Evolutionary conservation across 2,888 invertebrate species (phyloP).

Genomic region (Erannis defoliaria): DNA sequence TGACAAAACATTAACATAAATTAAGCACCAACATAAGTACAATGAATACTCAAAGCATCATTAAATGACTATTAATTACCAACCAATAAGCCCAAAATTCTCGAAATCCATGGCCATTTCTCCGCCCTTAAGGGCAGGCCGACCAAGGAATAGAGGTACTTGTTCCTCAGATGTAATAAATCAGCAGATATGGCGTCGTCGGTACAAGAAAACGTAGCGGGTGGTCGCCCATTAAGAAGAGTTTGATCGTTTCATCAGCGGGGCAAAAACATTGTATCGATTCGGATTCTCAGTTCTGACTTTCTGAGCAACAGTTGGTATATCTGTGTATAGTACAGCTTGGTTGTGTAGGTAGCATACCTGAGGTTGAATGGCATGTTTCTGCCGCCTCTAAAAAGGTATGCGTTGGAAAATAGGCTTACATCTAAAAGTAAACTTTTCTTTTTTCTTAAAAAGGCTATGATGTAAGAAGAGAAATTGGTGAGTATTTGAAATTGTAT

Average conservation of each 20-base stretch:
- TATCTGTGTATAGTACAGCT: background rate
- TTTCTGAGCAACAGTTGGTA: conserved; percentile 16
- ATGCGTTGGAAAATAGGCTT: too few relatives aligned
- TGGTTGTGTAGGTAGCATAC: background rate
- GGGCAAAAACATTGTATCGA: conserved; percentile 38
- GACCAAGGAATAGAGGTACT: conserved; percentile 20
- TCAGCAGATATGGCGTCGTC: conserved; percentile 42
- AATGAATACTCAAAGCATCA: conserved; percentile 7
- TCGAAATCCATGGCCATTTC: conserved; percentile 22
- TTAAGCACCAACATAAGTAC: background rate
- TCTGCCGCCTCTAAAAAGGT: too few relatives aligned
- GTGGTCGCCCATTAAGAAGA: conserved; percentile 39
- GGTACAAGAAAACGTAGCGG: conserved; percentile 40
- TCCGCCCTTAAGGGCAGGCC: conserved; percentile 27
- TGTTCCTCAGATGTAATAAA: conserved; percentile 38
- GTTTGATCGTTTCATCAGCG: conserved; percentile 40
- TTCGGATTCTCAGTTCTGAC: conserved; percentile 32
- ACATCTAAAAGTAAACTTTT: too few relatives aligned
- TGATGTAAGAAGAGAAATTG: too few relatives aligned
- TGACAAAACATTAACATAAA: background rate
- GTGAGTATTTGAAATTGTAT: too few relatives aligned
- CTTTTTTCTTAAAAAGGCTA: too few relatives aligned
- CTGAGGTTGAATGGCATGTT: too few relatives aligned
- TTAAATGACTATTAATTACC: conserved; percentile 18
- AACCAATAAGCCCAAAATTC: conserved; percentile 15